A percentile compares a stretch with the other conserved stretches of the same genome.
These are phyloP conservation scores for Ceratosolen solmsi DNA, from an alignment of 1,140 invertebrate genomes.

Conservation along the genomic window DNA sequence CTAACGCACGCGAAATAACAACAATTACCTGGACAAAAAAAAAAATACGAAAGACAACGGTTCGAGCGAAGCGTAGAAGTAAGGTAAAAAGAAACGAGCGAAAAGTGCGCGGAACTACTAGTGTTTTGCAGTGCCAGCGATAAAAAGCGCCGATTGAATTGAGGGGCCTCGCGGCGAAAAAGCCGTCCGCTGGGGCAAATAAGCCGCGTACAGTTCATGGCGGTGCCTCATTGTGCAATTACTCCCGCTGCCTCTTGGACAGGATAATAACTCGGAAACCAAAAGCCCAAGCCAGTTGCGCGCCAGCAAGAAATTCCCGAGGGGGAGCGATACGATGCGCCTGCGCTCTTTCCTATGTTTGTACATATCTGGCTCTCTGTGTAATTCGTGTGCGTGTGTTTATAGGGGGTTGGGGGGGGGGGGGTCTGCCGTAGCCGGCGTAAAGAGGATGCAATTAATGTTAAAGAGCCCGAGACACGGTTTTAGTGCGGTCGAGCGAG, in stretches of 20 bases:
- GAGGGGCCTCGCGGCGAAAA: neutral
- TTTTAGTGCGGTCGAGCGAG: constrained; percentile 57
- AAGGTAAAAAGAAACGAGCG: neutral
- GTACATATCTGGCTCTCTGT: constrained; percentile 32
- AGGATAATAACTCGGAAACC: constrained; percentile 50
- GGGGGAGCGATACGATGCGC: constrained; percentile 3
- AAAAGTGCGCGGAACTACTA: constrained; percentile 35
- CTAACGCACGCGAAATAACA: constrained; percentile 8
- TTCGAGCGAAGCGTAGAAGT: too few relatives aligned
- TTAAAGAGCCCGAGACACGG: constrained; percentile 66
- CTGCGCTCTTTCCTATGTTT: neutral
- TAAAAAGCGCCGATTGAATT: constrained; percentile 41
- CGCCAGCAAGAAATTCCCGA: constrained; percentile 53
- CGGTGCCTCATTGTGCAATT: constrained; percentile 47
- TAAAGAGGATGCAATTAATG: constrained; percentile 70
- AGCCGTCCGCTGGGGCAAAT: constrained; percentile 36
- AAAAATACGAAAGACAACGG: neutral
- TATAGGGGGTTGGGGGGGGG: neutral
- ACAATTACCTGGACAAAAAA: constrained; percentile 1
- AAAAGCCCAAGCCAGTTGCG: neutral
- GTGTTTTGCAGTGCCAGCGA: constrained; percentile 6
- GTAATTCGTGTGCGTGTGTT: constrained; percentile 23
- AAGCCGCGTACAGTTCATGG: constrained; percentile 27
- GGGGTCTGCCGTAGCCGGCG: constrained; percentile 56
- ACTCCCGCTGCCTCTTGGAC: constrained; percentile 23